Percentiles rank a stretch among this genome's conserved stretches.
These are phyloP conservation scores for Panulirus ornatus DNA, from an alignment of 1,140 invertebrate species.

Conservation along the genomic window DNA sequence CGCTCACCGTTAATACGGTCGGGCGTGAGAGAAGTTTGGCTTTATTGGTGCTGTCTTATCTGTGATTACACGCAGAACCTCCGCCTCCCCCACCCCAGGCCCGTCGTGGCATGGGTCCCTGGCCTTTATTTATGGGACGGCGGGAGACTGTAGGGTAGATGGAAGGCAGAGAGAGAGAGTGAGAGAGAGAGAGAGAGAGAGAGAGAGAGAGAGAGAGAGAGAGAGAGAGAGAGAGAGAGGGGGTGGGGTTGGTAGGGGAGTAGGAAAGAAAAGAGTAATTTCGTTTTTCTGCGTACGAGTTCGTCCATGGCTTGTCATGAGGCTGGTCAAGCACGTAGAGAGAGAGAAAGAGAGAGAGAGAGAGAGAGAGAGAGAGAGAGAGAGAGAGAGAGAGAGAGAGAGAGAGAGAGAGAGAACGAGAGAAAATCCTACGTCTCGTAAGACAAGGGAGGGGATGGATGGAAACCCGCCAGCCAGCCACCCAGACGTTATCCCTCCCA, in stretches of 20 bases:
- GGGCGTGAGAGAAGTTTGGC: conserved; percentile 37
- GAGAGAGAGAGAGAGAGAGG: conserved; percentile 2
- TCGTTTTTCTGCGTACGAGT: too few species aligned
- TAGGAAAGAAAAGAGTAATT: too few species aligned
- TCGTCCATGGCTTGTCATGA: too few species aligned
- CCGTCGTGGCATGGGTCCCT: too few species aligned
- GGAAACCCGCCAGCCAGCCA: too few species aligned
- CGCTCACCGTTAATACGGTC: conserved; percentile 1
- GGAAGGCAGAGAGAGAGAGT: not conserved
- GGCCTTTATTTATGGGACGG: conserved; percentile 32
- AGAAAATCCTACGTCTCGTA: not conserved
- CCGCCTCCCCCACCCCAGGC: conserved; percentile 8
- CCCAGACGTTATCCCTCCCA: too few species aligned
- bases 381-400: conserved; percentile 10
- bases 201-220: not conserved
- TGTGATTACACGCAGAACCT: conserved; percentile 29
- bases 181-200: not conserved
- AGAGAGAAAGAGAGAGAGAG: not conserved
- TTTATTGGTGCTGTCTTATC: conserved; percentile 42
- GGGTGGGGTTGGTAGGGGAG: too few species aligned
- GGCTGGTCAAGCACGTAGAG: too few species aligned
- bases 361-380: not conserved
- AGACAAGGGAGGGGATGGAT: too few species aligned
- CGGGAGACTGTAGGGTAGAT: not conserved
- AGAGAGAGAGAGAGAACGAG: conserved; percentile 9